A percentile compares a stretch with the other conserved stretches of the same genome.
phyloP scores from a whole-genome alignment of 2,113 vertebrate genomes.

The Eurypyga helias region DNA sequence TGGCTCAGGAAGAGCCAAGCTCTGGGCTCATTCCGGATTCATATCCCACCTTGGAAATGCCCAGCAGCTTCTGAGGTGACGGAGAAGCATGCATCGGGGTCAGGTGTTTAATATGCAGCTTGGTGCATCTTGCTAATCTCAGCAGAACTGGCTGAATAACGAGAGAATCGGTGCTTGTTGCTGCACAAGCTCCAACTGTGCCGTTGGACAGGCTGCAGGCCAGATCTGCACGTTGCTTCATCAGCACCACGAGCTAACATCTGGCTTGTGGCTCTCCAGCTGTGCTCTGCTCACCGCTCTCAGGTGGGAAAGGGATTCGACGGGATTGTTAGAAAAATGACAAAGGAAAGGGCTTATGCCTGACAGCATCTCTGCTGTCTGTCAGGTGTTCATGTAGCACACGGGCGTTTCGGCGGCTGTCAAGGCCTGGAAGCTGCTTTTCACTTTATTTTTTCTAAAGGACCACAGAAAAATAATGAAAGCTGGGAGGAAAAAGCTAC shows the following conservation, averaged over 20 bases:
- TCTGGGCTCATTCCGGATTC: not conserved
- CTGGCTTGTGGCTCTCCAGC: not conserved
- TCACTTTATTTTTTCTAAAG: not conserved
- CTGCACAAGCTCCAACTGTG: fast-evolving
- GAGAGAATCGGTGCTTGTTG: not conserved
- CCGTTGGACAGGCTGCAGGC: not conserved
- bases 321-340: not conserved
- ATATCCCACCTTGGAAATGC: not conserved
- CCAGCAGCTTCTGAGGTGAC: not conserved
- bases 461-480: not conserved
- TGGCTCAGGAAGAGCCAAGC: not conserved
- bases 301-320: not conserved
- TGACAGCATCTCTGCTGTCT: not conserved
- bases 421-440: not conserved
- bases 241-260: not conserved
- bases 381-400: not conserved
- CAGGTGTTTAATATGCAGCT: fast-evolving
- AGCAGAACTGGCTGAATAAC: not conserved
- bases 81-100: not conserved
- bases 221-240: fast-evolving
- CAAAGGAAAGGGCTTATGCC: not conserved
- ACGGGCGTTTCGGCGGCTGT: fast-evolving
- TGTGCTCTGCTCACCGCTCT: not conserved
- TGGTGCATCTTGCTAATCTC: not conserved
- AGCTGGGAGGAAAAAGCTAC: not conserved